phyloP scores from a whole-genome alignment of 2,888 invertebrate genomes.

The Mystacides longicornis region DNA sequence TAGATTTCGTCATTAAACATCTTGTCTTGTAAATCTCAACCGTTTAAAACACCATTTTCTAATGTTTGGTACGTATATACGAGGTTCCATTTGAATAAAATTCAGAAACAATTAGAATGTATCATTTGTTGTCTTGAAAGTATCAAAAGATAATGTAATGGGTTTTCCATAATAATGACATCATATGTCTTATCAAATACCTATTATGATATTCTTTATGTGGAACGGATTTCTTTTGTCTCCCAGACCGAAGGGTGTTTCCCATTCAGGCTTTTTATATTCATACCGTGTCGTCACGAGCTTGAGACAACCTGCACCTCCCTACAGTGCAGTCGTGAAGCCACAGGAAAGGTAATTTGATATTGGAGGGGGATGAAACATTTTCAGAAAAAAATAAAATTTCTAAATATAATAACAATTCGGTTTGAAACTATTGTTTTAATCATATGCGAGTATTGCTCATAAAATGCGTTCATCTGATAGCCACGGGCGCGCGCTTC shows the following conservation, averaged over 20 bases:
- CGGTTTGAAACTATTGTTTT: no score
- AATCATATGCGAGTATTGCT: no score
- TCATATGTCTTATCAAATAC: conserved; percentile 14
- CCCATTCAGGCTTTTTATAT: conserved; percentile 23
- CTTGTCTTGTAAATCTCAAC: no score
- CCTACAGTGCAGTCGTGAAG: background rate
- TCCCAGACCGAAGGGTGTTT: conserved; percentile 15
- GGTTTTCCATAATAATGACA: conserved; percentile 5
- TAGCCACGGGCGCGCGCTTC: no score
- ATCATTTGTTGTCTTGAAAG: background rate
- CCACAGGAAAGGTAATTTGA: conserved; percentile 5
- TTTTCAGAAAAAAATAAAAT: no score
- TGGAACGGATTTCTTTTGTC: conserved; percentile 19
- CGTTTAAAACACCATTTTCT: no score
- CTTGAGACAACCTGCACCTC: conserved; percentile 21
- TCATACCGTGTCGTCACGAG: conserved; percentile 19
- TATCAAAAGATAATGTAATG: no score
- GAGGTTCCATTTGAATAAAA: no score
- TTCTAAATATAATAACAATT: no score
- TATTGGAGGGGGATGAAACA: background rate
- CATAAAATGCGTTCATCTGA: no score
- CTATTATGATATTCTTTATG: conserved; percentile 12
- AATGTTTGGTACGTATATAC: background rate
- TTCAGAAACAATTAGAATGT: no score
- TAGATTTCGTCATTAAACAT: no score